Evolutionary conservation across 1,140 invertebrate species (phyloP), one percentile per base, ranked within the genome.

Genomic region (Drosophila leontia): DNA sequence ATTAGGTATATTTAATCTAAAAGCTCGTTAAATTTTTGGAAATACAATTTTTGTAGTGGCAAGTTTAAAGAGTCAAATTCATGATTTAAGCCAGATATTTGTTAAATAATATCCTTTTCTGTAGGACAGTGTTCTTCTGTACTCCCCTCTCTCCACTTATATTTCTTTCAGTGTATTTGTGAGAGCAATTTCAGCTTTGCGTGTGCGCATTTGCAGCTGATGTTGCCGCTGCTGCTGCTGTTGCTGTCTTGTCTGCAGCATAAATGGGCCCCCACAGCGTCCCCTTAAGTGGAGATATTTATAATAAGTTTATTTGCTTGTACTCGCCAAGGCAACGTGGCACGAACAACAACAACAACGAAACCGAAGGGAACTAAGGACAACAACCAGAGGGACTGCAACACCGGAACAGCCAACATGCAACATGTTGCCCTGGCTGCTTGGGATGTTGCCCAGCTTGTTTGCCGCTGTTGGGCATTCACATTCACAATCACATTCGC

Each of bases 221-320:
- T 74, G 71, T 71, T 68, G 51, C 71, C 56, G 58, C 39, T 45
- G 63, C 19, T 34, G 42, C 15, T 35, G 29, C 13, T 34, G 60
- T 56, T 41, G 55, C 67, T 70, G 75, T 47, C 58, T 58, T 32
- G 39, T 65, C 64, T 67, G 75, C 67, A 82, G 77, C 80, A 82
- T 85, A 79, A 90, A 90, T 64, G 78, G 80, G 85, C 78, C 75
- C 85, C 85, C 81, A 90, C 85, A 81, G 84, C 77, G 80, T 60
- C 51, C 68, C 69, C 85, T 77, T 90, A 90, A 90, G 85, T 90
- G 85, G 81, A 90, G 86, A 91, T 90, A 88, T 88, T 90, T 90
- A 90, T 90, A 90, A 90, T 90, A 90, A 82, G 85, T 90, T 90
- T 90, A 90, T 90, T 90, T 90, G 71, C 78, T 79, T 88, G 72